Percentiles rank a stretch among this genome's conserved stretches.
phyloP scores from a whole-genome alignment of 2,113 vertebrate species.

The Ammodramus savannarum region DNA sequence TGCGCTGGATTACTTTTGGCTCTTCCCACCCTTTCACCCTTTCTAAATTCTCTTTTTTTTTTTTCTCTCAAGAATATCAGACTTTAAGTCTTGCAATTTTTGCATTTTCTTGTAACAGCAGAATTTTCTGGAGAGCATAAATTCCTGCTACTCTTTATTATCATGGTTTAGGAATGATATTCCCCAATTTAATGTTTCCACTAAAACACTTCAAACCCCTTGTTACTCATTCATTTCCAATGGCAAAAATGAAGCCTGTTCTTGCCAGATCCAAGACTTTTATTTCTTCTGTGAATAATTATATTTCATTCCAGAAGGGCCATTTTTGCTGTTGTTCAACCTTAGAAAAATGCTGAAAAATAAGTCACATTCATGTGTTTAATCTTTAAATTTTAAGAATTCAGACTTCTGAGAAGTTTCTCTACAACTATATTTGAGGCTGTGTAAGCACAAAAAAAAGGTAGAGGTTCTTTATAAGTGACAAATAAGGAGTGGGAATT shows the following conservation, averaged over 20 bases:
- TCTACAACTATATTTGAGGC: neutral
- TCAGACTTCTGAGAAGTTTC: neutral
- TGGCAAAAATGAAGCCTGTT: neutral
- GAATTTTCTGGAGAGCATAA: neutral
- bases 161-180: neutral
- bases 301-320: neutral
- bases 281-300: neutral
- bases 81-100: neutral
- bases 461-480: neutral
- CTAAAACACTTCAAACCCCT: neutral
- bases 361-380: neutral
- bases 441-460: neutral
- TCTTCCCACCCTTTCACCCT: fast-evolving
- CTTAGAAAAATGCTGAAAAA: neutral
- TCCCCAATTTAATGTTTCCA: neutral
- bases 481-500: neutral
- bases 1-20: neutral
- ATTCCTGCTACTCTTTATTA: neutral
- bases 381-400: neutral
- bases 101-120: neutral
- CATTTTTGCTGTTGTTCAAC: neutral
- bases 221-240: neutral
- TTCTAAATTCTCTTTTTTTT: neutral
- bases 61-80: neutral
- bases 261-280: neutral